These are phyloP conservation scores for Himalopsyche phryganea DNA, from an alignment of 1,140 invertebrate species.

Conservation along the genomic window DNA sequence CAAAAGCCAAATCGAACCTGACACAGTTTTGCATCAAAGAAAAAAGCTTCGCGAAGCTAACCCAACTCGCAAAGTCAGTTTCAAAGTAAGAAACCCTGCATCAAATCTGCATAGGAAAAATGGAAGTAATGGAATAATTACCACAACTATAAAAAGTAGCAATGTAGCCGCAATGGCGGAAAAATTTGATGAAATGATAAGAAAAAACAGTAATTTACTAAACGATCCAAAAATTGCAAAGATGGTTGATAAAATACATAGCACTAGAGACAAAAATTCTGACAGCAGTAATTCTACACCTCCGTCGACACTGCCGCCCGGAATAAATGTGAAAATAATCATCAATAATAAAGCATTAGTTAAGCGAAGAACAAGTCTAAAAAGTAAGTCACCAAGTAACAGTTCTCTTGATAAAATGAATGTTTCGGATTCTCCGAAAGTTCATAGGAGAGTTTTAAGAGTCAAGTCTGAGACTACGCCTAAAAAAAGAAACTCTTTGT, in stretches of 20 bases:
- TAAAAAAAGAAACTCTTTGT: conserved; percentile 22
- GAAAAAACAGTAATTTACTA: conserved; percentile 39
- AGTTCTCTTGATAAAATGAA: conserved; percentile 47
- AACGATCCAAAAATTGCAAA: conserved; percentile 47
- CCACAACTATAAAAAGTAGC: conserved; percentile 46
- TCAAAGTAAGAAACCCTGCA: conserved; percentile 48
- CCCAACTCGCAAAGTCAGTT: conserved; percentile 46
- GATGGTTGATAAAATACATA: conserved; percentile 45
- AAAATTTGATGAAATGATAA: conserved; percentile 54
- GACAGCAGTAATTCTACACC: conserved; percentile 46
- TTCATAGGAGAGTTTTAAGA: conserved; percentile 43
- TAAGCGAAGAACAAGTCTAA: conserved; percentile 42
- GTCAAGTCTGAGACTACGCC: conserved; percentile 48
- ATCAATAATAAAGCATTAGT: conserved; percentile 40
- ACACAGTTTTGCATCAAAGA: conserved; percentile 32
- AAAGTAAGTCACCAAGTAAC: conserved; percentile 48
- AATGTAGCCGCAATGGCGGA: conserved; percentile 55
- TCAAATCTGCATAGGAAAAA: conserved; percentile 42
- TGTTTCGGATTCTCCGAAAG: conserved; percentile 38
- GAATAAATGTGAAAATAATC: conserved; percentile 51
- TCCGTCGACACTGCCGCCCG: conserved; percentile 46
- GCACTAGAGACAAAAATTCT: conserved; percentile 32
- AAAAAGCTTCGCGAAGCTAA: conserved; percentile 40
- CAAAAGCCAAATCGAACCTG: neutral
- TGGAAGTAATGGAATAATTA: conserved; percentile 41